A percentile compares a stretch with the other conserved stretches of the same genome.
These are phyloP conservation scores for Cynopterus brachyotis DNA, from an alignment of 2,113 vertebrate genomes.

Conservation along the genomic window DNA sequence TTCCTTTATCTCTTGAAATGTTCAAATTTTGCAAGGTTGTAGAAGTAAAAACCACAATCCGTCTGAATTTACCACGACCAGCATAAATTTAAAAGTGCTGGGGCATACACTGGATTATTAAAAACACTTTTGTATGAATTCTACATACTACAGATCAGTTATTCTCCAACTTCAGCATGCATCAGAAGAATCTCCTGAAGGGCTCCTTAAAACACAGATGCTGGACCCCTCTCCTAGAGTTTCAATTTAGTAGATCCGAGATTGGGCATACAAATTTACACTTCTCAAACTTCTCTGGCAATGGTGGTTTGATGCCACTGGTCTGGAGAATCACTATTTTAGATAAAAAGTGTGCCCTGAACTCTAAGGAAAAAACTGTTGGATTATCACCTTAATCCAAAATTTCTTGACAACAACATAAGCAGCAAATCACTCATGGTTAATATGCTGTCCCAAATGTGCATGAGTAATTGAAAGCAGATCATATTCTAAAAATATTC, in stretches of 20 bases:
- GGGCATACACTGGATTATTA: neutral
- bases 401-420: neutral
- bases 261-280: neutral
- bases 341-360: neutral
- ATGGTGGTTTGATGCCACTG: neutral
- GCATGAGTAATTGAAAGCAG: neutral
- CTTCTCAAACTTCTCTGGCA: neutral
- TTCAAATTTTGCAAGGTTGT: neutral
- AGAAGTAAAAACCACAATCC: neutral
- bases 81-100: neutral
- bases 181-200: neutral
- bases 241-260: neutral
- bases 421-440: neutral
- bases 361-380: neutral
- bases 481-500: slow-evolving; percentile 44
- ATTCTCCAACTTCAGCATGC: neutral
- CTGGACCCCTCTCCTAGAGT: neutral
- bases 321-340: neutral
- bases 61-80: neutral
- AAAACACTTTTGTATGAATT: neutral
- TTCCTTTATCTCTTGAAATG: neutral
- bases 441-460: slow-evolving; percentile 17
- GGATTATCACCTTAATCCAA: neutral
- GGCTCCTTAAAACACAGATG: neutral
- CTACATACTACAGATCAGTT: neutral